Base-by-base conservation (phyloP, 2,113 vertebrate species). In the Poeciliopsis retropinna region DNA sequence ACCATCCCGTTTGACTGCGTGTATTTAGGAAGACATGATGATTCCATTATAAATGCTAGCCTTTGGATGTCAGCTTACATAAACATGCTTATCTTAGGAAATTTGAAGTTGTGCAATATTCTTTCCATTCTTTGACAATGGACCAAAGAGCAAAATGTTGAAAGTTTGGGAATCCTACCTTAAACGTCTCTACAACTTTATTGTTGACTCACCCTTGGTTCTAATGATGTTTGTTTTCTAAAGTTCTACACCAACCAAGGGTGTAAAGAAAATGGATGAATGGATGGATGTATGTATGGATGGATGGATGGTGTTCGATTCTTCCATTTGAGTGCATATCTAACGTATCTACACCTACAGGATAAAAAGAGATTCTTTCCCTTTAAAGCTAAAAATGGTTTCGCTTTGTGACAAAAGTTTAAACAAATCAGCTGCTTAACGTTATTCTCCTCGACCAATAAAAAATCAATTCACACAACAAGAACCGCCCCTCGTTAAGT, bases 401-500 rank as follows among this genome's bases (percentile, higher is more conserved):
- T 28, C 14, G 39, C 34, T 30, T 72, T 10, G 27, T 83, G 85
- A 80, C 27, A 0, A 41, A 39, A 10, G 3, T 0, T 3, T 19
- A 27, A 79, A 44, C 88, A 30, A 90, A 91, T 87, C 54, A 70
- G 2, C 47, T 32, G 7, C 4, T 63, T 70, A 7, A 65, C 17
- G n/a, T 29, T 34, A 31, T 9, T 47, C 25, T 12, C 0, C 0
- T 19, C 0, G 25, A 78, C 92, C 90, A 91, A 93, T 93, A 12
- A 67, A 0, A 79, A 41, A n/a, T 5, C 28, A 12, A 0, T 0
- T 64, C 4, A 0, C 2, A 0, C 30, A 19, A 0, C 0, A 71
- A 73, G 76, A 79, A 76, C 80, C 90, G 84, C 91, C 89, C 89
- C 51, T 77, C 10, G 7, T 27, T 3, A 77, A 0, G 87, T 84